Base-by-base conservation (phyloP, 2,888 invertebrate species). In the Pomacea canaliculata region DNA sequence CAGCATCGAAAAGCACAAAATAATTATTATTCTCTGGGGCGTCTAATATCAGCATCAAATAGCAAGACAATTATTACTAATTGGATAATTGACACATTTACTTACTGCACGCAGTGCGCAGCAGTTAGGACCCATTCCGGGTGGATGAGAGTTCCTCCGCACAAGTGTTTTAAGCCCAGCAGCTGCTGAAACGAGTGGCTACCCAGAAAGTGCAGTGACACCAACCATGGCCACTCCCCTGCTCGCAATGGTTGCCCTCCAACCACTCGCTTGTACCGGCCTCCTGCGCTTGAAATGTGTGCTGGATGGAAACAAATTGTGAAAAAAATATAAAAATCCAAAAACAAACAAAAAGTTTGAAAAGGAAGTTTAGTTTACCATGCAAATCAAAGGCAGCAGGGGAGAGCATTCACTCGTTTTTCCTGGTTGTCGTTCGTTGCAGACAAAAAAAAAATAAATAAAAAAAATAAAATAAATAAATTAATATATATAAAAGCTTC, bases 91-190 rank as follows among this genome's bases (percentile, higher is more conserved):
- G 51, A 5, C 10, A 63, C 19, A 12, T 60, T 9, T 37, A 77
- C 78, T 80, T 80, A 84, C 84, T 83, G 83, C 19, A 84, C 76
- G 65, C 87, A 87, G 73, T 87, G 87, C 8, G 83, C 85, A 9
- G 86, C 87, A 7, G 85, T 84, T 59, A 87, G 70, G 18, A 85
- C 83, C 86, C 86, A 87, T 13, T 76, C 74, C 9, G 80, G 80
- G 70, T 82, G 75, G 27, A 87, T 81, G 37, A 87, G 74, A 10
- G 84, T 80, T 9, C 83, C 87, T 0, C 86, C 86, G 72, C 87
- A 87, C 51, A 84, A 70, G 70, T 84, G 84, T 46, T 78, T 60
- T 79, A 84, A 79, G 12, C 82, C 79, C 19, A 81, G 81, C 67
- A 80, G 77, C 37, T 76, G 56, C 68, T 82, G 81, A 73, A 80